A percentile compares a stretch with the other conserved stretches of the same genome.
Evolutionary conservation across 2,113 vertebrate species (phyloP).

Genomic region (Sitta europaea): DNA sequence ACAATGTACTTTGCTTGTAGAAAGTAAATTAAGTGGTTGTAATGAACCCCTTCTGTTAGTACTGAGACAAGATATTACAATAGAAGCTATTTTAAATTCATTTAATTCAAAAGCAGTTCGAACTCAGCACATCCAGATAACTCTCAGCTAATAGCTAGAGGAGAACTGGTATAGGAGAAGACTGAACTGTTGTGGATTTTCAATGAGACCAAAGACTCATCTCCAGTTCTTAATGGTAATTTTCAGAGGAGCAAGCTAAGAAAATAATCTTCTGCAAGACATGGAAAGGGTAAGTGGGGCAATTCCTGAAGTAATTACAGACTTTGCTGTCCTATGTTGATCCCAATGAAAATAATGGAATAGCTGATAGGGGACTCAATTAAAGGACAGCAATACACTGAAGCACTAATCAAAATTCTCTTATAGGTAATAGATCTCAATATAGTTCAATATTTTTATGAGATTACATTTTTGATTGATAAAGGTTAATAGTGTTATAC

Average conservation of each 20-base stretch:
- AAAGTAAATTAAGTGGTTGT: neutral
- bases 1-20: neutral
- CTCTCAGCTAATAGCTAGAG: neutral
- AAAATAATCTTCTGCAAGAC: neutral
- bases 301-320: neutral
- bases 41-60: neutral
- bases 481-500: neutral
- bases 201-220: neutral
- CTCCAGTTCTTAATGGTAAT: neutral
- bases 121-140: neutral
- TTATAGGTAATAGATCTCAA: neutral
- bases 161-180: neutral
- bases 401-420: neutral
- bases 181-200: neutral
- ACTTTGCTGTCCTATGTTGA: neutral
- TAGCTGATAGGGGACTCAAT: neutral
- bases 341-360: neutral
- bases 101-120: neutral
- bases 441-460: constrained; percentile 4
- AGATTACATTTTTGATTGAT: constrained; percentile 11
- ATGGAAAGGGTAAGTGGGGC: neutral
- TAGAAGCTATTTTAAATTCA: neutral
- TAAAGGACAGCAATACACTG: neutral
- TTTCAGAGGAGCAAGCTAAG: neutral
- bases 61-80: neutral